Percentiles rank a stretch among this genome's conserved stretches.
Conservation (phyloP, 2,888 invertebrate genomes). For the Erebia epiphron region DNA sequence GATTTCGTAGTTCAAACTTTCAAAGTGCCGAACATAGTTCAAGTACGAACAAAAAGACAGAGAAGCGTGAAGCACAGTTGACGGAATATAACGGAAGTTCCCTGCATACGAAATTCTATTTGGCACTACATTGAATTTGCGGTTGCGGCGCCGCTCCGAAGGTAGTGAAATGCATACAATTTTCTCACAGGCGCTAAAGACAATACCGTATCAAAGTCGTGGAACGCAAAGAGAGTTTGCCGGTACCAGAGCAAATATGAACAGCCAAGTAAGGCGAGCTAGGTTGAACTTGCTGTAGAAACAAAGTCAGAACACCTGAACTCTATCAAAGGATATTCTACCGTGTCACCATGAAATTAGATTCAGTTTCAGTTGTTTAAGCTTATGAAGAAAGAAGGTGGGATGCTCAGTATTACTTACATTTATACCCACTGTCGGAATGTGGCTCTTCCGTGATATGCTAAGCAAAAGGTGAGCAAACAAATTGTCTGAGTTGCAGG, state of each 20-base stretch:
- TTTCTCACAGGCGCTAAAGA: slow-evolving; percentile 68
- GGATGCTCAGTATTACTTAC: slow-evolving; percentile 56
- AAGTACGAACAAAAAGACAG: slow-evolving; percentile 14
- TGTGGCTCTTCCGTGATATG: slow-evolving; percentile 74
- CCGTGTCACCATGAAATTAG: slow-evolving; percentile 8
- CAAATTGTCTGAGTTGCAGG: slow-evolving; percentile 61
- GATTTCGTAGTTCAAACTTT: not conserved
- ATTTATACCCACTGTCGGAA: slow-evolving; percentile 68
- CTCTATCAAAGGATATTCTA: slow-evolving; percentile 11
- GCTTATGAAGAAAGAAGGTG: slow-evolving; percentile 51
- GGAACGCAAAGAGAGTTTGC: slow-evolving; percentile 71
- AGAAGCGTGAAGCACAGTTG: slow-evolving; percentile 27
- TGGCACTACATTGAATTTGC: slow-evolving; percentile 32
- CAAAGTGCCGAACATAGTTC: slow-evolving; percentile 2
- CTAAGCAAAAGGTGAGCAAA: slow-evolving; percentile 76
- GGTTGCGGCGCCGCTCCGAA: slow-evolving; percentile 31
- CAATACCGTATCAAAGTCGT: slow-evolving; percentile 71
- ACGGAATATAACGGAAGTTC: slow-evolving; percentile 32
- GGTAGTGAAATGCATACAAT: slow-evolving; percentile 61
- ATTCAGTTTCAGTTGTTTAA: slow-evolving; percentile 14
- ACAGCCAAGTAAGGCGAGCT: slow-evolving; percentile 65
- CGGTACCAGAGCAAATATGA: slow-evolving; percentile 73
- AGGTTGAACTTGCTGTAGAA: slow-evolving; percentile 38
- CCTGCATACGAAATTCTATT: slow-evolving; percentile 37
- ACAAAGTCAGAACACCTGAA: slow-evolving; percentile 43